phyloP scores from a whole-genome alignment of 2,888 invertebrate species.

The Aspidiotus destructor region DNA sequence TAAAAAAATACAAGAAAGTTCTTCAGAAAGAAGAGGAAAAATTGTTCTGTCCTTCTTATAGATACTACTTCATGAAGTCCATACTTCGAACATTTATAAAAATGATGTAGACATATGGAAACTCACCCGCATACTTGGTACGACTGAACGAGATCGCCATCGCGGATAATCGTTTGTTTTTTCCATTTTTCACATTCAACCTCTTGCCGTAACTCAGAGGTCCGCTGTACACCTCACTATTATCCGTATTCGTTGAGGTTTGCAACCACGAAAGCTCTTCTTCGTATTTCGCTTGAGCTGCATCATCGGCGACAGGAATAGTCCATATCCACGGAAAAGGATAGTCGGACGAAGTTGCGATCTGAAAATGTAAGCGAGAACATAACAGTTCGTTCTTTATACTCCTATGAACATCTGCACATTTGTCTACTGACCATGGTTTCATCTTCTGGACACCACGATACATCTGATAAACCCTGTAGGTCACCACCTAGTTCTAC shows the following conservation, averaged over 20 bases:
- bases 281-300: too few relatives aligned
- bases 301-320: not conserved
- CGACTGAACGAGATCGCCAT: not conserved
- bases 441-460: constrained; percentile 19
- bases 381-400: not conserved
- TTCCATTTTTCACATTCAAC: not conserved
- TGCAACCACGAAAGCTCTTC: too few relatives aligned
- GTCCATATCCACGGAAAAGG: constrained; percentile 23
- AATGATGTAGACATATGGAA: not conserved
- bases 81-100: not conserved
- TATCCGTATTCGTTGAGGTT: too few relatives aligned
- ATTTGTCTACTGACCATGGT: constrained; percentile 3
- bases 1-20: too few relatives aligned
- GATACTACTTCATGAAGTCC: not conserved
- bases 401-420: not conserved
- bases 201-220: not conserved
- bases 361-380: not conserved
- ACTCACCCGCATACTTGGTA: not conserved
- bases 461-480: constrained; percentile 17
- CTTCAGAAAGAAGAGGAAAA: too few relatives aligned
- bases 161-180: too few relatives aligned
- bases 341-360: constrained; percentile 21
- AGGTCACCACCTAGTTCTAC: constrained; percentile 37
- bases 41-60: not conserved
- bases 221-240: not conserved